Evolutionary conservation across 2,113 vertebrate genomes (phyloP), one percentile per base, ranked within the genome.

Genomic region (Parotia lawesii): DNA sequence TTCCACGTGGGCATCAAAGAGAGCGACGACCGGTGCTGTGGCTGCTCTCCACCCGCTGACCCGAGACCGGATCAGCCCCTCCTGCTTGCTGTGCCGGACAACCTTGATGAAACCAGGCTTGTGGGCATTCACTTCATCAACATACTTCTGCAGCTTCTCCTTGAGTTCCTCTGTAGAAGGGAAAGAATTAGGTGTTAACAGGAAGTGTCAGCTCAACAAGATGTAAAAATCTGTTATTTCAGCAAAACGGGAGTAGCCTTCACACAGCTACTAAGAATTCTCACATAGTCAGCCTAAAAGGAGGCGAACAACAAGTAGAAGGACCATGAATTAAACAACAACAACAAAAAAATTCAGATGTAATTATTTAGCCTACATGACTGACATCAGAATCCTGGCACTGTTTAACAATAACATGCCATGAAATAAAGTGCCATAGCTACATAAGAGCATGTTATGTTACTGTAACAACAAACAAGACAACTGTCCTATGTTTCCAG

Each of bases 1-100:
- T 94, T 99, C 99, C 73, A 99, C 98, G 2, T 99, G 99, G 93
- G 99, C 99, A 89, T 99, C 99, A 42, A 99, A 99, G 69, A 99
- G 98, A 3, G 99, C 99, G 33, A 99, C 99, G 3, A 99, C 98
- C 0, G 99, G 99, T 3, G 99, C 99, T 0, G 98, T 98, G 61
- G 99, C 98, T 0, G 94, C 99, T 77, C 99, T 98, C 99, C 99
- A 99, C 51, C 99, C 99, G 6, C 99, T 99, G 93, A 99, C 99
- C 28, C 99, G 97, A 21, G 99, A 99, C 5, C 99, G 98, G 93
- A 99, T 99, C 92, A 99, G 98, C 58, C 99, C 99, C 93, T 99
- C 99, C 94, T 99, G 99, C 87, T 98, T 99, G 96, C 90, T 87
- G 95, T 99, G 99, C 17, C 99, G 98, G 84, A 99, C 98, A 11